Base-by-base conservation (phyloP, 2,797 vertebrate species). In the Benthosema pterotum region DNA sequence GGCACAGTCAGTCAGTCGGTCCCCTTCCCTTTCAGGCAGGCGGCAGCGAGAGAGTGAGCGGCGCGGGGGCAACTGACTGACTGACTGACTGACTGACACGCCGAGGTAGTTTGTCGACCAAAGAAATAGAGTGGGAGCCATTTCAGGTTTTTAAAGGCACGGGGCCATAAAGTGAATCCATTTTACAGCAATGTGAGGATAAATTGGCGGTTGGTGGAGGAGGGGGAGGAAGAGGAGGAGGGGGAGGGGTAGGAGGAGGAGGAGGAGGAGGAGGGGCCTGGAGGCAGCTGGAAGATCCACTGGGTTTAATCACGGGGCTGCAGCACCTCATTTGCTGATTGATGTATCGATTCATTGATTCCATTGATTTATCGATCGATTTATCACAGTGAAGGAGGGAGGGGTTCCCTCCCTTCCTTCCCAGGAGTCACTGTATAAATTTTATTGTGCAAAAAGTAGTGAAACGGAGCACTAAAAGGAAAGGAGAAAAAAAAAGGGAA, bases 141-240 rank as follows among this genome's bases (percentile, higher is more conserved):
- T 80, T 80, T 76, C 57, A 71, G 11, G 52, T 1, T 38, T 71
- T 67, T 17, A 63, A n/a, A 52, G 56, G 25, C 54, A 71, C 2
- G 73, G 55, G 65, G 57, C 46, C 46, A 59, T 71, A 19, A 72
- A 71, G 79, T 54, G 56, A 78, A 77, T 76, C 64, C 8, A 65
- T 79, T 82, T 75, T 67, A 67, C 60, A 67, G 71, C 56, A 5
- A 51, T 48, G 57, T 65, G 52, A 55, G 62, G 46, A 51, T 58
- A 72, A 70, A 71, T n/a, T 48, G 32, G 32, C 7, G 32, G 52
- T n/a, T n/a, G n/a, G n/a, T n/a, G 53, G 47, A 48, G 43, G 71
- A 42, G 42, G 47, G 67, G 32, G 46, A 32, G 56, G 42, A 68
- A 60, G 76, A 61, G 78, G 16, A 64, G 28, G 50, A 52, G 48